Base-by-base conservation (phyloP, 2,888 invertebrate genomes). In the Hyppa rectilinea region DNA sequence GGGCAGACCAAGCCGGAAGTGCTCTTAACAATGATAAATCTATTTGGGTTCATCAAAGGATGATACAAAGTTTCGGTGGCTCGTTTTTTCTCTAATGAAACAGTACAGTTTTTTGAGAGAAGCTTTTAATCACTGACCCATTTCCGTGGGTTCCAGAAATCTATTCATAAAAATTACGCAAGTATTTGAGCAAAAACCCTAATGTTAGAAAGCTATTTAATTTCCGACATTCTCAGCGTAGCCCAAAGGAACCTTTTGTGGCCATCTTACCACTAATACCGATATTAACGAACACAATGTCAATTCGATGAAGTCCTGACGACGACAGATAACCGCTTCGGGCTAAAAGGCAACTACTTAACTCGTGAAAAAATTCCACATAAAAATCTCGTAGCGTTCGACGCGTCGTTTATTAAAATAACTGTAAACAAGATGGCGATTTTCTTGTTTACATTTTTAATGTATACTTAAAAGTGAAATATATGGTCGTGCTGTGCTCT, bases 381-480 rank as follows among this genome's bases (percentile, higher is more conserved):
- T 79, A 84, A 85, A 86, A 86, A 81, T 73, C 77, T 79, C 63
- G 77, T 65, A 72, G 74, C 80, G 69, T 76, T 84, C 83, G 82
- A 79, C 78, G 78, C 81, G 78, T 83, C 85, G 85, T 91, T 90
- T 90, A 90, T 90, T 91, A 90, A 90, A 92, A 90, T 91, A 89
- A 91, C 88, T 88, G 87, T 88, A 87, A 87, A 88, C 85, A 87
- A 90, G 87, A 89, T 87, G 85, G 87, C 86, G 75, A 74, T 80
- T 80, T 85, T 88, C 89, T 91, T 91, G 90, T 92, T 92, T 91
- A 92, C 90, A 92, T 91, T 92, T n/a, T 92, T 90, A 91, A 92
- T 91, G 90, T 87, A 87, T 86, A 91, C 90, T 91, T 92, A 87
- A 90, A 87, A 86, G 85, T 91, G 89, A 93, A 92, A 92, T 91